phyloP scores from a whole-genome alignment of 2,113 vertebrate genomes.

The Pollimyrus isidori region DNA sequence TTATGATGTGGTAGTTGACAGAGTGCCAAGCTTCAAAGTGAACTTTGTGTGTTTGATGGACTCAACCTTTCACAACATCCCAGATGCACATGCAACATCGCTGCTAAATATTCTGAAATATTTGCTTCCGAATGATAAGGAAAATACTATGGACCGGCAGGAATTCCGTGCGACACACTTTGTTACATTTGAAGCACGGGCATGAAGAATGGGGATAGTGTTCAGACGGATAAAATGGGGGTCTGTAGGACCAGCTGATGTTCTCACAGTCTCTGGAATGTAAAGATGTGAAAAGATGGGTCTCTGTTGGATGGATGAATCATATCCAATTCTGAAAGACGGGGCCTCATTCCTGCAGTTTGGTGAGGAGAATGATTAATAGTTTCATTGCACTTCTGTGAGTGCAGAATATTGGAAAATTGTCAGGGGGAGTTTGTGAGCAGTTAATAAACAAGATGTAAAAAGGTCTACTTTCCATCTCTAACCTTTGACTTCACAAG shows the following conservation, averaged over 20 bases:
- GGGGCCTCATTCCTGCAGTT: slow-evolving; percentile 5
- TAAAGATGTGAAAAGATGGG: neutral
- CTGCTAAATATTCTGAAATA: neutral
- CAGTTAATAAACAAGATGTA: slow-evolving; percentile 29
- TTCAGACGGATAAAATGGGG: neutral
- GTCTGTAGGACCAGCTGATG: slow-evolving; percentile 1
- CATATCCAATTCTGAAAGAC: slow-evolving; percentile 1
- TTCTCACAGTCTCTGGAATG: neutral
- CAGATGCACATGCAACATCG: neutral
- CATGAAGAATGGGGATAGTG: neutral
- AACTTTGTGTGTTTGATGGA: slow-evolving; percentile 30
- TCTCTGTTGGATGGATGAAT: slow-evolving; percentile 6
- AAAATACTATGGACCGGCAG: neutral
- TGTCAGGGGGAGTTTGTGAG: slow-evolving; percentile 16
- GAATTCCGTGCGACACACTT: neutral
- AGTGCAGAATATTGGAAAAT: slow-evolving; percentile 22
- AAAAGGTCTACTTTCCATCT: slow-evolving; percentile 22
- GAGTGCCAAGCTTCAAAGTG: slow-evolving; percentile 13
- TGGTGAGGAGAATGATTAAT: slow-evolving; percentile 2
- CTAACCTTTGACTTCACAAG: slow-evolving; percentile 12
- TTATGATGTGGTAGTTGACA: slow-evolving; percentile 29
- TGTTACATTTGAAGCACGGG: neutral
- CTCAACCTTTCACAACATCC: slow-evolving; percentile 25
- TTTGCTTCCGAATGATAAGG: neutral
- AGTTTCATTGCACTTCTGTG: neutral